Conservation (phyloP, 2,888 invertebrate species). For the Caradrina clavipalpis region DNA sequence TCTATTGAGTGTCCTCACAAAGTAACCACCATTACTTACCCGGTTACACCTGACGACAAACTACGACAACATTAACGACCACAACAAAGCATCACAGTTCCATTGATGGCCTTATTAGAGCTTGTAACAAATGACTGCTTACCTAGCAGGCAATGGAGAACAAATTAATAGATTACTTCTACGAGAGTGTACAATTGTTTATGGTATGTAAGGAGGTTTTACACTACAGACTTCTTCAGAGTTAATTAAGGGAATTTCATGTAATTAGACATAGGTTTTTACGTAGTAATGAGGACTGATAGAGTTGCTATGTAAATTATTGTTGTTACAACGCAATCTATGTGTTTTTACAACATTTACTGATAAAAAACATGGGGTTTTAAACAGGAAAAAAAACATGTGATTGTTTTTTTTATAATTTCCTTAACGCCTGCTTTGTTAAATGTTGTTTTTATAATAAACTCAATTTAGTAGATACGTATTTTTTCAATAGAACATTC, state of each 20-base stretch:
- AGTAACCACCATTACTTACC: conserved; percentile 42
- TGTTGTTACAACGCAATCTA: conserved; percentile 26
- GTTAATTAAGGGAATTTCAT: conserved; percentile 63
- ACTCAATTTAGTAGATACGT: neutral
- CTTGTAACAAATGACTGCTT: neutral
- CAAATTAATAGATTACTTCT: neutral
- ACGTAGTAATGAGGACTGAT: conserved; percentile 60
- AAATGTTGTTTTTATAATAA: neutral
- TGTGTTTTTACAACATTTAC: conserved; percentile 18
- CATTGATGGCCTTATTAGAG: conserved; percentile 17
- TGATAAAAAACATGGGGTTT: conserved; percentile 10
- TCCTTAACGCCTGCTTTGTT: neutral
- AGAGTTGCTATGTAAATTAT: conserved; percentile 50
- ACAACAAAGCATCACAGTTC: neutral
- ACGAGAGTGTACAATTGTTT: neutral
- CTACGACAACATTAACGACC: conserved; percentile 1
- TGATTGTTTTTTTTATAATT: neutral
- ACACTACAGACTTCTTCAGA: conserved; percentile 47
- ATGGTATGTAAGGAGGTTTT: conserved; percentile 17
- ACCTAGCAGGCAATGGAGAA: conserved; percentile 1
- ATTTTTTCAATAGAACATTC: neutral
- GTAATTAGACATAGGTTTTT: conserved; percentile 67
- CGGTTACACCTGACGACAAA: conserved; percentile 45
- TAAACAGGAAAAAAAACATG: conserved; percentile 7
- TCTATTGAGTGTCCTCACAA: conserved; percentile 7